phyloP scores from a whole-genome alignment of 2,797 vertebrate genomes.

The Dallia pectoralis region DNA sequence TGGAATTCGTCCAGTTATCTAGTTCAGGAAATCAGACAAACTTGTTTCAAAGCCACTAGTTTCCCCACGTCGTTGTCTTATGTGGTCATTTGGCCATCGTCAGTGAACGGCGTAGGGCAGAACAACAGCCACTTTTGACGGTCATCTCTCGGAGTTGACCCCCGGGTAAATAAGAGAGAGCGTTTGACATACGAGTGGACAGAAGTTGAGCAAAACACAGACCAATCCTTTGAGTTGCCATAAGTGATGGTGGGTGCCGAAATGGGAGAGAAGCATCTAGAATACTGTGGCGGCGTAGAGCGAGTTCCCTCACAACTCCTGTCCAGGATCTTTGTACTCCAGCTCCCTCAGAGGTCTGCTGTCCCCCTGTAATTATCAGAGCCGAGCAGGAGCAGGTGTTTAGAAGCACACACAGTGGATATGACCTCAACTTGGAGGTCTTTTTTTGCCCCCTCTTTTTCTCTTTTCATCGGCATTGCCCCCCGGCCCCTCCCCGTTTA shows the following conservation, averaged over 20 bases:
- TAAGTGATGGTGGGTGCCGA: conserved; percentile 33
- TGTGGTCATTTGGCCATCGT: conserved; percentile 58
- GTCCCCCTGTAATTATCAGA: conserved; percentile 65
- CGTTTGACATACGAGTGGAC: conserved; percentile 37
- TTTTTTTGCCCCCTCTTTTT: conserved; percentile 46
- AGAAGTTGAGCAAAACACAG: conserved; percentile 51
- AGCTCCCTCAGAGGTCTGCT: conserved; percentile 54
- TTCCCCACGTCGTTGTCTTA: conserved; percentile 55
- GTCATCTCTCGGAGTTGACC: conserved; percentile 46
- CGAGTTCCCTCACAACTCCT: conserved; percentile 35
- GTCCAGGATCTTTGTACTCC: conserved; percentile 52
- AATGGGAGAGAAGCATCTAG: conserved; percentile 49
- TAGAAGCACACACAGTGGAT: conserved; percentile 62
- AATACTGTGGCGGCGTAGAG: conserved; percentile 47
- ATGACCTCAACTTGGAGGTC: conserved; percentile 60
- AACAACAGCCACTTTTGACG: conserved; percentile 38
- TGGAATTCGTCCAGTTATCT: conserved; percentile 66
- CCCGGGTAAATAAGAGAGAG: conserved; percentile 48
- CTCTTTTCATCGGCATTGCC: conserved; percentile 60
- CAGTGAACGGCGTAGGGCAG: conserved; percentile 47
- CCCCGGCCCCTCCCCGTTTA: conserved; percentile 45
- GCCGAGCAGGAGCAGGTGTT: conserved; percentile 76
- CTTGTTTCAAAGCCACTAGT: conserved; percentile 62
- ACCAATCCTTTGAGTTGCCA: conserved; percentile 43
- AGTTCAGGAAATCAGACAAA: conserved; percentile 49